Evolutionary conservation across 2,113 vertebrate genomes (phyloP), one percentile per base, ranked within the genome.

Genomic region (Chaetodon auriga): DNA sequence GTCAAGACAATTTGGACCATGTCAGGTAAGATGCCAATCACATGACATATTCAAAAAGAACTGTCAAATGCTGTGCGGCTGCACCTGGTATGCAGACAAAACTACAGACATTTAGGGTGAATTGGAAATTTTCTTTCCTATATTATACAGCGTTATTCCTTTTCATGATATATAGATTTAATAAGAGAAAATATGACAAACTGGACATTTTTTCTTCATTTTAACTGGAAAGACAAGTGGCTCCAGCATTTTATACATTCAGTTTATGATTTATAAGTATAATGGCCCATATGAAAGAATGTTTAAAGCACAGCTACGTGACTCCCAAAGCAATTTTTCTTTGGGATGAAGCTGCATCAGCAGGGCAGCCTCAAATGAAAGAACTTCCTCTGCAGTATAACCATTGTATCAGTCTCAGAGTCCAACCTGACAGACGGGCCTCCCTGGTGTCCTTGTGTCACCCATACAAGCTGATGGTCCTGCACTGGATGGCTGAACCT

Each of bases 391-490:
- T 80, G 84, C 55, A 62, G 58, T 55, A 62, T 23, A 82, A 86
- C 58, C 62, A 63, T 81, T 86, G 60, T 55, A 46, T 78, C n/a
- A 63, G 64, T 38, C 57, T 35, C 36, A 0, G 49, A 74, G 68
- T 83, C 57, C 75, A 6, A 25, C 45, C 78, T 87, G 75, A 91
- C 77, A 62, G 78, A 91, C 80, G 70, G 83, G 75, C 30, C 57
- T 45, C 55, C 35, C n/a, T 36, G 54, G 55, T 83, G 80, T 82
- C 82, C 82, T 78, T 3, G 43, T 30, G 60, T 83, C 87, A 90
- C 60, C 81, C 36, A 25, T 18, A 63, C 25, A 66, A 70, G 82
- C 80, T 75, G 64, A 76, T 61, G 84, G 81, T 87, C 62, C 68
- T 51, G 68, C 30, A 51, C 77, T 51, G 70, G 76, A 78, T 64